These are phyloP conservation scores for Stenurella melanura DNA, from an alignment of 2,888 invertebrate species.

Conservation along the genomic window DNA sequence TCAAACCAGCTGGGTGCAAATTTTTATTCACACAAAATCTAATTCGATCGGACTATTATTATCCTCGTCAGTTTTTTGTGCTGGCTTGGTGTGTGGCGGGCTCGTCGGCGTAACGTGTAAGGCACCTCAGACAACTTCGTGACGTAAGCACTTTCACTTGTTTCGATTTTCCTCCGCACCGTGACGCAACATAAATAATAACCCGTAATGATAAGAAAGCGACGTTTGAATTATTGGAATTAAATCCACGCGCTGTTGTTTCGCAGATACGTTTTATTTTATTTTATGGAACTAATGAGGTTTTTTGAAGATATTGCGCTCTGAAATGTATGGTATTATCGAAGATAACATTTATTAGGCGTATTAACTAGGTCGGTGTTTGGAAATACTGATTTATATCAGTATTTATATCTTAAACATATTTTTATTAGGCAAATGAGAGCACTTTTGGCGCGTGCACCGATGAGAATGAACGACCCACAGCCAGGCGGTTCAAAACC, in stretches of 20 bases:
- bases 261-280: not conserved
- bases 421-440: not conserved
- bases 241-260: conserved; percentile 12
- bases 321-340: conserved; percentile 22
- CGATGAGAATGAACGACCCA: too few species aligned
- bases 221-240: conserved; percentile 26
- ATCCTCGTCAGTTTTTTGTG: not conserved
- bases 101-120: conserved; percentile 18
- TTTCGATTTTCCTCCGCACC: conserved; percentile 17
- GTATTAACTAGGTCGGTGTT: not conserved
- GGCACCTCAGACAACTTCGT: conserved; percentile 2
- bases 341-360: conserved; percentile 13
- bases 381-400: not conserved
- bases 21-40: too few species aligned
- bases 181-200: conserved; percentile 34
- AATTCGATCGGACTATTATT: too few species aligned
- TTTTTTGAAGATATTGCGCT: not conserved
- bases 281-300: not conserved
- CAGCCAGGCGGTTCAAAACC: too few species aligned
- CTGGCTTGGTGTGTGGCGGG: not conserved
- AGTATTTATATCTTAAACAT: not conserved
- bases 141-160: conserved; percentile 38
- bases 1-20: too few species aligned
- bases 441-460: too few species aligned
- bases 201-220: conserved; percentile 35